Evolutionary conservation across 2,888 invertebrate genomes (phyloP), one percentile per base, ranked within the genome.

Genomic region (Tipula vernalis): DNA sequence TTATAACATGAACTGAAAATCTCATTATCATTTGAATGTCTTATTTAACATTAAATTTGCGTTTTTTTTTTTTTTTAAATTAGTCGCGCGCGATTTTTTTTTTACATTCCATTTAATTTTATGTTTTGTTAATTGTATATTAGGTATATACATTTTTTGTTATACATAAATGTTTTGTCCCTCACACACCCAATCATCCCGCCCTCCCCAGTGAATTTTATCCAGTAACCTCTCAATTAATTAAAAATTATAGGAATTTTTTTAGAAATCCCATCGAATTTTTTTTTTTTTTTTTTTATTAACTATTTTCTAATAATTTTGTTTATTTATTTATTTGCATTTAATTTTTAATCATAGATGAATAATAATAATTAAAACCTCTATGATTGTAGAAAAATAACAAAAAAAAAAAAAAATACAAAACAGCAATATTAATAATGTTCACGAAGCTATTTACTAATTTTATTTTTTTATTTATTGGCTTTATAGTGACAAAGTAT

Each of bases 21-120:
- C 71, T 71, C 71, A 71, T 71, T 71, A 71, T 71, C 71, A 71
- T 71, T 71, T 71, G 71, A 71, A 71, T 71, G 71, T 71, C 71
- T 71, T 28, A 71, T 71, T 28, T 71, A 71, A 71, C 18, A 71
- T 8, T 28, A 12, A 28, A 13, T 71, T 8, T 2, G 71, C 28
- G 28, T 28, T 71, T 71, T 28, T 28, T 28, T 28, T 28, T 28
- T 71, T 28, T 71, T 28, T n/a, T n/a, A n/a, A 51, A 71, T 71
- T 71, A 71, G 71, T 10, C 71, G 71, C 71, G 71, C 71, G 71
- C 71, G 71, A n/a, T n/a, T n/a, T n/a, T n/a, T 28, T 71, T 71
- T 28, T 28, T 71, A 71, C 71, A 71, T 71, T 71, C 71, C 71
- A 71, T 71, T 71, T 71, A 71, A 28, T 71, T 51, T 51, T 71